Percentiles rank a stretch among this genome's conserved stretches.
Evolutionary conservation across 92 coral and sea anemone genomes (phyloP).

Genomic region (Actinostola sp.): DNA sequence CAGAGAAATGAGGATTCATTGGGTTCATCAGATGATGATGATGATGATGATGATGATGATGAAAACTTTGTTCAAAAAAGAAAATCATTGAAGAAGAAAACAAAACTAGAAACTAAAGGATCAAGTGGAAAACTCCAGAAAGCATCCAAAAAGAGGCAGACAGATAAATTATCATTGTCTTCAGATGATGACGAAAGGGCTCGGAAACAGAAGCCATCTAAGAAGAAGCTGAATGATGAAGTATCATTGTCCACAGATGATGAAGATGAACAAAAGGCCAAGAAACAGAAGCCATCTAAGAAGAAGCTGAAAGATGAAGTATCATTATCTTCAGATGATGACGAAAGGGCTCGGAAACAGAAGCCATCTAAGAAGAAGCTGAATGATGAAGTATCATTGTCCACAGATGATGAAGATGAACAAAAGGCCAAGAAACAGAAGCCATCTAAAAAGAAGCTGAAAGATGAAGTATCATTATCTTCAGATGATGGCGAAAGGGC

Average conservation of each 20-base stretch:
- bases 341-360: neutral
- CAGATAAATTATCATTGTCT: neutral
- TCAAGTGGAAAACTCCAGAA: neutral
- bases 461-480: neutral
- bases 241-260: neutral
- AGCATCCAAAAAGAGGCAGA: too few relatives aligned
- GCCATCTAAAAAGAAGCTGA: neutral
- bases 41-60: constrained; percentile 5
- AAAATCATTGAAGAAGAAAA: constrained; percentile 14
- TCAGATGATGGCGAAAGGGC: neutral
- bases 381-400: neutral
- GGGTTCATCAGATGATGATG: neutral
- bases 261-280: neutral
- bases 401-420: constrained; percentile 4
- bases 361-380: neutral
- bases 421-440: neutral
- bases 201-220: constrained; percentile 7
- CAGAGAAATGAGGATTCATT: constrained; percentile 1
- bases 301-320: neutral
- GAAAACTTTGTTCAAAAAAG: neutral
- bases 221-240: constrained; percentile 5
- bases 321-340: neutral
- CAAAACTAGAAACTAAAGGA: neutral
- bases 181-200: neutral
- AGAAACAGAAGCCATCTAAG: neutral